phyloP scores from a whole-genome alignment of 2,797 vertebrate genomes.

The Myotis planiceps region DNA sequence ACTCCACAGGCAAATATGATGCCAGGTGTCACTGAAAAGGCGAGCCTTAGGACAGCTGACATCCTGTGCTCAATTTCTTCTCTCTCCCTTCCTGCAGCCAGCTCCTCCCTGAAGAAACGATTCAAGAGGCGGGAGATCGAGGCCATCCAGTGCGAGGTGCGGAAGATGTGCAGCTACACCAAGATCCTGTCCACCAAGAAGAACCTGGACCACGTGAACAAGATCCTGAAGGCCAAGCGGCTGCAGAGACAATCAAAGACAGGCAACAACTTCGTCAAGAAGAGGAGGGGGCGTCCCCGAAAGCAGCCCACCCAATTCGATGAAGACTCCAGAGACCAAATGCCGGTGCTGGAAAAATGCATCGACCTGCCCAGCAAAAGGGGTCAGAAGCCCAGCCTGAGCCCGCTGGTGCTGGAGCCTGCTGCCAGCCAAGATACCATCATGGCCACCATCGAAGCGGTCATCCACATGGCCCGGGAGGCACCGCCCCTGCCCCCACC shows the following conservation, averaged over 20 bases:
- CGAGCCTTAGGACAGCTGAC: too few relatives aligned
- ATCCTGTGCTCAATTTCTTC: background rate
- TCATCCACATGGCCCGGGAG: constrained; percentile 95
- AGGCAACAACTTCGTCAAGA: constrained; percentile 98
- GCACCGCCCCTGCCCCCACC: constrained; percentile 77
- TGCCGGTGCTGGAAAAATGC: constrained; percentile 97
- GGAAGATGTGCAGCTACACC: constrained; percentile 95
- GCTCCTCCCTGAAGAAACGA: constrained; percentile 92
- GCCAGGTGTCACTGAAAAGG: too few relatives aligned
- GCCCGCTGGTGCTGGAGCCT: constrained; percentile 90
- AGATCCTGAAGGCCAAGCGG: constrained; percentile 98
- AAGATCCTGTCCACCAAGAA: constrained; percentile 94
- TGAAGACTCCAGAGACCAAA: constrained; percentile 93
- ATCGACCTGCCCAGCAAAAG: constrained; percentile 94
- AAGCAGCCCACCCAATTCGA: constrained; percentile 92
- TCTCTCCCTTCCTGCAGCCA: constrained; percentile 82
- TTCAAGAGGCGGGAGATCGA: constrained; percentile 96
- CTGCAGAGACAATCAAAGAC: constrained; percentile 99
- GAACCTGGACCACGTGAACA: constrained; percentile 99
- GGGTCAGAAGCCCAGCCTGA: constrained; percentile 89
- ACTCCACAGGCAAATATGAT: background rate
- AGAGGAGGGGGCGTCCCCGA: constrained; percentile 94
- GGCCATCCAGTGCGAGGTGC: constrained; percentile 96
- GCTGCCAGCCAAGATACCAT: constrained; percentile 93
- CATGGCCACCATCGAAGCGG: constrained; percentile 96